A percentile compares a stretch with the other conserved stretches of the same genome.
Conservation (phyloP, 2,113 vertebrate genomes). For the Melanostigma gelatinosum region DNA sequence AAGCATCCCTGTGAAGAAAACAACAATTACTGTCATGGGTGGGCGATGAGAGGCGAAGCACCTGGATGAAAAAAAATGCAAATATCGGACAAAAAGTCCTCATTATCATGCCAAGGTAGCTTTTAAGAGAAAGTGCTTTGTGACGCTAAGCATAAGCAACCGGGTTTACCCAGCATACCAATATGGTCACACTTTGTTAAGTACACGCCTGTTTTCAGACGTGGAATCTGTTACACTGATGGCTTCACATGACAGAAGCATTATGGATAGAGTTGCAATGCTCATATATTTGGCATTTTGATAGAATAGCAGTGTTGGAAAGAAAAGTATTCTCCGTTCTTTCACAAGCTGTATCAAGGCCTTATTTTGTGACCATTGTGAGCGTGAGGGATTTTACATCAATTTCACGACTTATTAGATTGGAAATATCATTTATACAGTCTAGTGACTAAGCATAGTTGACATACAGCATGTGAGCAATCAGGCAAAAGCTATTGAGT, state of each 20-base stretch:
- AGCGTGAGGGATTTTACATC: background rate
- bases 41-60: conserved; percentile 22
- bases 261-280: background rate
- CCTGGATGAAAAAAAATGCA: conserved; percentile 26
- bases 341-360: background rate
- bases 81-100: background rate
- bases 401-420: background rate
- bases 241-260: background rate
- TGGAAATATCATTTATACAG: background rate
- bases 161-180: background rate
- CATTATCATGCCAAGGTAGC: conserved; percentile 13
- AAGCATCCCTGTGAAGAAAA: conserved; percentile 23
- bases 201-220: background rate
- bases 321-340: background rate
- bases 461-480: no score
- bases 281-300: background rate
- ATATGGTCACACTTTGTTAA: background rate
- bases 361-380: background rate
- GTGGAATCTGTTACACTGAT: background rate
- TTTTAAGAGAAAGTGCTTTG: background rate
- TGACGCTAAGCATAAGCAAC: conserved; percentile 2
- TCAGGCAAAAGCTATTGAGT: no score
- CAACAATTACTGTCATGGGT: conserved; percentile 38
- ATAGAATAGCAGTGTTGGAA: background rate
- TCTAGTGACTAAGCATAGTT: background rate